phyloP scores from a whole-genome alignment of 2,113 vertebrate genomes.

The Gymnorhina tibicen region DNA sequence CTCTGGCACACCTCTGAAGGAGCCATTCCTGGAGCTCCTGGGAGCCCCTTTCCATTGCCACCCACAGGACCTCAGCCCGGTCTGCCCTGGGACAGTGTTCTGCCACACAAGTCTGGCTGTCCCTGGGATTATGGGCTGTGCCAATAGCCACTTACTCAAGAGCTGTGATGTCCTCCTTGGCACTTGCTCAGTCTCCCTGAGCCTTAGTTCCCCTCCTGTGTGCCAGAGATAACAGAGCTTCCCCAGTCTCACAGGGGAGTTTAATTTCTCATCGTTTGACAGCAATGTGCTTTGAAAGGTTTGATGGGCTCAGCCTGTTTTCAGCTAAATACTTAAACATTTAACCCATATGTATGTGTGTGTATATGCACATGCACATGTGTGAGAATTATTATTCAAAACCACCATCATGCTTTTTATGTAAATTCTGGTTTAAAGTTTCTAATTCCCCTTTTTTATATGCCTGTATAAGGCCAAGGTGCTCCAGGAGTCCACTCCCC shows the following conservation, averaged over 20 bases:
- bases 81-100: background rate
- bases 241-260: background rate
- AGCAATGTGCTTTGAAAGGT: background rate
- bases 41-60: background rate
- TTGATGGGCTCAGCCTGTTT: background rate
- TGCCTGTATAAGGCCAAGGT: background rate
- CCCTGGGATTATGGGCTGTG: background rate
- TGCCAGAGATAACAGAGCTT: background rate
- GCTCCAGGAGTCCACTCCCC: background rate
- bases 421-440: background rate
- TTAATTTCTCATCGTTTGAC: background rate
- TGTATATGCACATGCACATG: fast-evolving
- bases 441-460: background rate
- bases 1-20: background rate
- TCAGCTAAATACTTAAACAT: background rate
- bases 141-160: background rate
- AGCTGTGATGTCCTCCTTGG: background rate
- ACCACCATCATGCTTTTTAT: background rate
- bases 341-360: background rate
- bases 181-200: background rate
- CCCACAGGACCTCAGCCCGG: background rate
- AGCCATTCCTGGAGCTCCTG: background rate
- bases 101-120: background rate
- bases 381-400: background rate
- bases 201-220: background rate